A percentile compares a stretch with the other conserved stretches of the same genome.
Conservation (phyloP, 1,140 invertebrate species). For the Leptopilina boulardi region DNA sequence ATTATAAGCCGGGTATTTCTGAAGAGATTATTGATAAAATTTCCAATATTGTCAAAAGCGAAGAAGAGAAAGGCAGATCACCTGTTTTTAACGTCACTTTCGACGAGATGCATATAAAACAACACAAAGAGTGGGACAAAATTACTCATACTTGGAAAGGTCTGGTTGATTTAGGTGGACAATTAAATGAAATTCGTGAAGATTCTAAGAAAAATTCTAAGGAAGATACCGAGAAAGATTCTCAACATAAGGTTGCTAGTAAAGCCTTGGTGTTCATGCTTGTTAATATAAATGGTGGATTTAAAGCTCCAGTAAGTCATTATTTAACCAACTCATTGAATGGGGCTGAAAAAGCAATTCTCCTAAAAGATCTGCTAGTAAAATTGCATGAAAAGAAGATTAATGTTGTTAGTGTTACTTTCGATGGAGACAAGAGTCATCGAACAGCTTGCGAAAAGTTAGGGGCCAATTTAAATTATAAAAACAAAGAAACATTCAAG, state of each 20-base stretch:
- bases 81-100: conserved; percentile 45
- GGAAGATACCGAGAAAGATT: no score
- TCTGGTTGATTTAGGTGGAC: conserved; percentile 41
- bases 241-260: neutral
- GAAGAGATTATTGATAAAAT: conserved; percentile 37
- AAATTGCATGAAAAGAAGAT: conserved; percentile 35
- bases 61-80: neutral
- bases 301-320: conserved; percentile 43
- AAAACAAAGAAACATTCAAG: conserved; percentile 38
- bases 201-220: no score
- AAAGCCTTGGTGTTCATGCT: conserved; percentile 46
- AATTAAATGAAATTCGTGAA: conserved; percentile 31
- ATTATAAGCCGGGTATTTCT: conserved; percentile 40
- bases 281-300: conserved; percentile 48
- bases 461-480: conserved; percentile 43
- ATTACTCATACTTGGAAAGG: conserved; percentile 35
- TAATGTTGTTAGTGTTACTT: conserved; percentile 41
- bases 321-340: conserved; percentile 43
- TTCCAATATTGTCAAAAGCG: conserved; percentile 21
- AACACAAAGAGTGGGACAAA: conserved; percentile 15
- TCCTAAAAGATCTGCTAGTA: conserved; percentile 47
- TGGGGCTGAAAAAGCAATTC: conserved; percentile 37
- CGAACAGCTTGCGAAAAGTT: conserved; percentile 37
- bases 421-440: conserved; percentile 41
- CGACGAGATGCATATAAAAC: conserved; percentile 46